These are phyloP conservation scores for Nomada ferruginata DNA, from an alignment of 2,888 invertebrate genomes.

Conservation along the genomic window DNA sequence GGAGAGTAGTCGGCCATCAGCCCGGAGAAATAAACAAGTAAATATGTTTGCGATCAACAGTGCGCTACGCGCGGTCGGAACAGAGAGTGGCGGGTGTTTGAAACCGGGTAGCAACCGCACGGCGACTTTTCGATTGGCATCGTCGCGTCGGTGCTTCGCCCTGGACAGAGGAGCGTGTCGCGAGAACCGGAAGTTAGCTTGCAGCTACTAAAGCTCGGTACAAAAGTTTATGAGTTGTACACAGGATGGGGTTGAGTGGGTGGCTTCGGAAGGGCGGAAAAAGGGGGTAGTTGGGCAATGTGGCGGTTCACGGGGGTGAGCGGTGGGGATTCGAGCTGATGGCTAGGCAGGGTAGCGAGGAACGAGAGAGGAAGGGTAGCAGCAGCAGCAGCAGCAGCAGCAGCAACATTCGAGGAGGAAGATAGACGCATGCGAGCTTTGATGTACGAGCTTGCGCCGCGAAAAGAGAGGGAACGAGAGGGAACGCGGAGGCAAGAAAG, in stretches of 20 bases:
- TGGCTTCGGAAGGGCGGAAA: constrained; percentile 68
- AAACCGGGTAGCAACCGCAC: constrained; percentile 7
- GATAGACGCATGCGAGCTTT: constrained; percentile 81
- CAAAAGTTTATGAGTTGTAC: constrained; percentile 81
- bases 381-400: constrained; percentile 62
- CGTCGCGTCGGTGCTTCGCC: constrained; percentile 47
- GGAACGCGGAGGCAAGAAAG: constrained; percentile 68
- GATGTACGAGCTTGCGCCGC: constrained; percentile 81
- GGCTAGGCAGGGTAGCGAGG: constrained; percentile 51
- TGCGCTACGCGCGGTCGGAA: neutral
- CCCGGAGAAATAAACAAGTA: constrained; percentile 40
- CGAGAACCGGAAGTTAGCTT: constrained; percentile 79
- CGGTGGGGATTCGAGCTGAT: constrained; percentile 49
- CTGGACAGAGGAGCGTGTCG: constrained; percentile 73
- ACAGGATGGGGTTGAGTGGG: constrained; percentile 72
- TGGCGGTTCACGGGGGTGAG: constrained; percentile 59
- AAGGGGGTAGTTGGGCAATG: constrained; percentile 70
- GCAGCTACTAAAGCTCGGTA: constrained; percentile 80
- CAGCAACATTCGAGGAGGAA: constrained; percentile 76
- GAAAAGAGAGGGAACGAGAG: constrained; percentile 70
- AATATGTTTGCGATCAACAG: constrained; percentile 35
- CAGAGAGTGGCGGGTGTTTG: constrained; percentile 1
- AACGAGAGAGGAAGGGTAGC: constrained; percentile 47
- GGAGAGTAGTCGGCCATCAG: constrained; percentile 19
- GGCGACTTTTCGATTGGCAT: constrained; percentile 57